These are phyloP conservation scores for Drosophila orena DNA, from an alignment of 1,140 invertebrate genomes.

Conservation along the genomic window DNA sequence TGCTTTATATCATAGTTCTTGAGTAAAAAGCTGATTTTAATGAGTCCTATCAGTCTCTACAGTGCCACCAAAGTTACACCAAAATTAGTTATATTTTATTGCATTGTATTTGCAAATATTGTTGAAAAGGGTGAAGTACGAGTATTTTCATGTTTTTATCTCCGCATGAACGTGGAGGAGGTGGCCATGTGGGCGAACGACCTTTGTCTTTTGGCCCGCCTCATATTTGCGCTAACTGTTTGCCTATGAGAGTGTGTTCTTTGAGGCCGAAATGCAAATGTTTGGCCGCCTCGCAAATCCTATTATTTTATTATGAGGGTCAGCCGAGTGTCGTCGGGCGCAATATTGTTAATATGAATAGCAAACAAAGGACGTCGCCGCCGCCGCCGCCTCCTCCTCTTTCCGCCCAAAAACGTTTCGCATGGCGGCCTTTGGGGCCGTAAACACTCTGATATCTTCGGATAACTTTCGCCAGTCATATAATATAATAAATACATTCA, in stretches of 20 bases:
- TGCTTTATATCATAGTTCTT: too few species aligned
- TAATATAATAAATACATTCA: slow-evolving; percentile 37
- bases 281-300: slow-evolving; percentile 52
- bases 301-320: slow-evolving; percentile 65
- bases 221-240: slow-evolving; percentile 53
- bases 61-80: too few species aligned
- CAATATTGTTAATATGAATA: slow-evolving; percentile 59
- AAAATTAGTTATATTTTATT: too few species aligned
- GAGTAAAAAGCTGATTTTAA: too few species aligned
- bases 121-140: not conserved
- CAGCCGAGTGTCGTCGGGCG: slow-evolving; percentile 48
- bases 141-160: not conserved
- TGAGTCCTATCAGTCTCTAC: too few species aligned
- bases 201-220: slow-evolving; percentile 46
- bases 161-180: slow-evolving; percentile 18
- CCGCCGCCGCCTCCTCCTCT: slow-evolving; percentile 1
- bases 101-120: not conserved
- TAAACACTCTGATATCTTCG: slow-evolving; percentile 45
- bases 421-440: slow-evolving; percentile 4
- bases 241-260: slow-evolving; percentile 35
- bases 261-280: slow-evolving; percentile 62
- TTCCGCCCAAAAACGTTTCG: not conserved
- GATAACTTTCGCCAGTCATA: slow-evolving; percentile 41
- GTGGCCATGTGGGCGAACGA: slow-evolving; percentile 31
- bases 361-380: slow-evolving; percentile 42